These are phyloP conservation scores for Caiman crocodilus DNA, from an alignment of 2,797 vertebrate genomes.

Conservation along the genomic window DNA sequence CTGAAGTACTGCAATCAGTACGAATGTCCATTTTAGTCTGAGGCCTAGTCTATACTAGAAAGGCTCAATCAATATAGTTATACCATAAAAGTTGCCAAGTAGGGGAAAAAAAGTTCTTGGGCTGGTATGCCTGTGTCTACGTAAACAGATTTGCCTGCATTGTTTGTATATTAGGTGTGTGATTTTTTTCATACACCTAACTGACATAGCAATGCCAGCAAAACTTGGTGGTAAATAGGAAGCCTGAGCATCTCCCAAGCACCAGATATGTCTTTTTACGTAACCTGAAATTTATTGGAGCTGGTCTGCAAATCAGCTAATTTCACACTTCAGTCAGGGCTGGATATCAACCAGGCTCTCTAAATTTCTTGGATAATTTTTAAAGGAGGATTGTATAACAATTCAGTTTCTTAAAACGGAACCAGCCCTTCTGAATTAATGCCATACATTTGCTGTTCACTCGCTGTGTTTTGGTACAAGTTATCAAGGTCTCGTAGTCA, in stretches of 20 bases:
- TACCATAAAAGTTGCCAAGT: neutral
- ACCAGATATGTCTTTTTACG: neutral
- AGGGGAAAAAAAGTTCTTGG: rapidly evolving
- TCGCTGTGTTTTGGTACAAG: neutral
- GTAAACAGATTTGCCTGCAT: neutral
- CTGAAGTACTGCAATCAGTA: neutral
- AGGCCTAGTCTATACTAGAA: neutral
- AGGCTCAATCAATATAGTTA: neutral
- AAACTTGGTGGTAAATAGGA: rapidly evolving
- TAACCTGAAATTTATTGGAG: neutral
- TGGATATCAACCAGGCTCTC: constrained; percentile 7
- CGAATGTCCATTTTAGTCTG: neutral
- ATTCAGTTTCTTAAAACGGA: constrained; percentile 8
- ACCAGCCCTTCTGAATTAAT: neutral
- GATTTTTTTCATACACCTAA: too few relatives aligned
- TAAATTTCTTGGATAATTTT: neutral
- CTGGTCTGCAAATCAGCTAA: neutral
- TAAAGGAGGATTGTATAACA: neutral
- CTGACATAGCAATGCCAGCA: neutral
- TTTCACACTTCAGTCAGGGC: neutral
- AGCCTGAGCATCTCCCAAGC: neutral
- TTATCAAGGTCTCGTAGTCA: neutral
- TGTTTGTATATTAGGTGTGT: too few relatives aligned
- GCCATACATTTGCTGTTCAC: neutral
- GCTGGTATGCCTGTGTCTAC: rapidly evolving